A percentile compares a stretch with the other conserved stretches of the same genome.
Conservation (phyloP, 2,797 vertebrate species). For the Phoeniculus purpureus region DNA sequence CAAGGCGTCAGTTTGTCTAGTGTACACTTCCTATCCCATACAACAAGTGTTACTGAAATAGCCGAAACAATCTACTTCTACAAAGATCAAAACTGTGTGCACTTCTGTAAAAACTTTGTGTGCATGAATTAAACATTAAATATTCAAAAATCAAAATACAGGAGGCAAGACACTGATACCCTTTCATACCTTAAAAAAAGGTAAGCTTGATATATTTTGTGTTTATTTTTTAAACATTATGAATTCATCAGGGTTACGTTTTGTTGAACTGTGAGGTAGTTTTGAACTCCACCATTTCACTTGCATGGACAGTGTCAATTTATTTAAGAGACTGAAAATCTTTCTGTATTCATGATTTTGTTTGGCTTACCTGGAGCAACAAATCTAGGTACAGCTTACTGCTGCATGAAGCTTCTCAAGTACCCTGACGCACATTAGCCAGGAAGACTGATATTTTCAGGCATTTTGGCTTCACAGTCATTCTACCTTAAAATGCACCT, state of each 20-base stretch:
- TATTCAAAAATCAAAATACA: background rate
- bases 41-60: background rate
- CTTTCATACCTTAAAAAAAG: background rate
- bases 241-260: background rate
- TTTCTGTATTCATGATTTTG: background rate
- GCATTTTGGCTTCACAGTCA: background rate
- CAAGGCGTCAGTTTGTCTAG: background rate
- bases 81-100: fast-evolving
- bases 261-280: background rate
- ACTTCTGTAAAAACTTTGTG: background rate
- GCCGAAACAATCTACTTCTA: background rate
- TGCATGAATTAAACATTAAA: background rate
- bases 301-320: background rate
- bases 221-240: background rate
- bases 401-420: background rate
- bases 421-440: background rate
- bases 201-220: background rate
- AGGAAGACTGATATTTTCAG: background rate
- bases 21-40: background rate
- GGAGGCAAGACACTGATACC: background rate
- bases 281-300: background rate
- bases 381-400: conserved; percentile 12
- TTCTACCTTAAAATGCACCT: background rate
- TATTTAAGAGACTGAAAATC: background rate
- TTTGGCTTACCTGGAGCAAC: background rate